These are phyloP conservation scores for Plodia interpunctella DNA, from an alignment of 1,140 invertebrate species.

Conservation along the genomic window DNA sequence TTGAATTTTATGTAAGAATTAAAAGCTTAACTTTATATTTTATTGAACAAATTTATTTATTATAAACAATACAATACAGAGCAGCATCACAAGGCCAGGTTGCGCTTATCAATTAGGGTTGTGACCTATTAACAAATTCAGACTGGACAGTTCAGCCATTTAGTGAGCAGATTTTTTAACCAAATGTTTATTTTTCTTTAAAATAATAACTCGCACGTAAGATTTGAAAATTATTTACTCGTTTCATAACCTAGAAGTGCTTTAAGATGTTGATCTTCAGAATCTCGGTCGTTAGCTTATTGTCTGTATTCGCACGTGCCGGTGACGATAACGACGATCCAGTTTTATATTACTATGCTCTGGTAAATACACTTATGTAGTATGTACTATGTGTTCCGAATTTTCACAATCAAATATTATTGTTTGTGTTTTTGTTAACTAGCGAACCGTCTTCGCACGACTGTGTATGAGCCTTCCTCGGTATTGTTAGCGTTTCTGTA, in stretches of 20 bases:
- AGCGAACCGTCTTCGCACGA: no score
- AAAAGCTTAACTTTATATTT: neutral
- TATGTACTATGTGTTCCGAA: no score
- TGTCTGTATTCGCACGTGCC: slow-evolving; percentile 11
- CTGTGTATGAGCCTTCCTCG: no score
- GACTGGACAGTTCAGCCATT: slow-evolving; percentile 6
- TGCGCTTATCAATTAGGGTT: slow-evolving; percentile 49
- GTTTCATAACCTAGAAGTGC: neutral
- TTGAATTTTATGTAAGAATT: no score
- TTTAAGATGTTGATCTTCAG: slow-evolving; percentile 23
- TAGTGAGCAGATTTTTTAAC: no score
- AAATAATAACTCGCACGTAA: no score
- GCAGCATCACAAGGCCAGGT: slow-evolving; percentile 18
- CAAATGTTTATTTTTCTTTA: no score
- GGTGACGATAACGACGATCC: slow-evolving; percentile 40
- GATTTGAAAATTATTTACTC: no score
- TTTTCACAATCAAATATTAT: no score
- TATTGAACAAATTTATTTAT: no score
- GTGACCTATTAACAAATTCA: slow-evolving; percentile 32
- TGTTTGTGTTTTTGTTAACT: no score
- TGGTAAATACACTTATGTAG: slow-evolving; percentile 49
- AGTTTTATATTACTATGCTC: slow-evolving; percentile 56
- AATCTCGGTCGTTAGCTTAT: neutral
- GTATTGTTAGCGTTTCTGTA: no score
- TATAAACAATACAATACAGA: neutral